Evolutionary conservation across 2,113 vertebrate species (phyloP).

Genomic region (Bungarus multicinctus): DNA sequence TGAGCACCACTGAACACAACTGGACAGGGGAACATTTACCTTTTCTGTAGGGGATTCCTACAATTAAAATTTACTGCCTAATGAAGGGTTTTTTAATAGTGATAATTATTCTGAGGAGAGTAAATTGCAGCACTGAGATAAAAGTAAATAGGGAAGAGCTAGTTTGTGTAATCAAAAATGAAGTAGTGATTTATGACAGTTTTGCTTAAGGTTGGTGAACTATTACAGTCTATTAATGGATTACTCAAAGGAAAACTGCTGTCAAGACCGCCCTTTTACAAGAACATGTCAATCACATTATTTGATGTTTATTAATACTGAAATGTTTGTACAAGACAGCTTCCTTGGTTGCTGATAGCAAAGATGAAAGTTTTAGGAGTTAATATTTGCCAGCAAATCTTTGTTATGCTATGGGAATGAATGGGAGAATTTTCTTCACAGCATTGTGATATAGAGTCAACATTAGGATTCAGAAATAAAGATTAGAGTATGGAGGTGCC

Average conservation of each 20-base stretch:
- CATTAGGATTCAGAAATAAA: background rate
- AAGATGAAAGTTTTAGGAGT: background rate
- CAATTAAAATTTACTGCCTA: background rate
- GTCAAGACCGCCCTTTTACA: background rate
- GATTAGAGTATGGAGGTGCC: no score
- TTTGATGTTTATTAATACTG: background rate
- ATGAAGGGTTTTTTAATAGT: background rate
- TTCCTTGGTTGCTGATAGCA: background rate
- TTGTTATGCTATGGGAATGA: background rate
- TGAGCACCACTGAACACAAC: background rate
- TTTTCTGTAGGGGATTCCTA: background rate
- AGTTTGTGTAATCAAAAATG: background rate
- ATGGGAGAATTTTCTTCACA: background rate
- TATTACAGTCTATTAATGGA: background rate
- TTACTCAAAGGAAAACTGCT: background rate
- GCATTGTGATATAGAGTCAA: background rate
- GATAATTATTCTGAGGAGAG: background rate
- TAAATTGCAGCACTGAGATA: background rate
- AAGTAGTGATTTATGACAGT: background rate
- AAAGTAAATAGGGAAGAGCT: background rate
- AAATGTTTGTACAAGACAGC: background rate
- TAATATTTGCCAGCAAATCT: background rate
- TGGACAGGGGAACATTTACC: background rate
- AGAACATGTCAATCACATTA: background rate
- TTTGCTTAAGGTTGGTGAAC: background rate